phyloP scores from a whole-genome alignment of 2,888 invertebrate species.

The Agriopis aurantiaria region DNA sequence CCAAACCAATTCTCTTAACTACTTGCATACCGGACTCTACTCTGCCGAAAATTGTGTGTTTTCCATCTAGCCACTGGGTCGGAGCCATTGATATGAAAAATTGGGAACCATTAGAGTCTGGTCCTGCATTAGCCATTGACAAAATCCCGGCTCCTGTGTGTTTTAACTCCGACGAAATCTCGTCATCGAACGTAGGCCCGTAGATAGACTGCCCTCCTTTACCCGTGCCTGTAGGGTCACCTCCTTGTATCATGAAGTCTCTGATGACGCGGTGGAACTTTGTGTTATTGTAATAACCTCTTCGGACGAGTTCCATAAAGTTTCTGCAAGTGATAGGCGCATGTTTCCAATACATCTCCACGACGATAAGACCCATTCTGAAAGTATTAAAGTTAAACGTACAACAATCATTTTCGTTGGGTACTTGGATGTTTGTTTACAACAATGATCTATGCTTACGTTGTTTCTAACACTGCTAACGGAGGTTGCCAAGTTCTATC shows the following conservation, averaged over 20 bases:
- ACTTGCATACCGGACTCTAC: conserved; percentile 95
- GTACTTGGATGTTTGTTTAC: neutral
- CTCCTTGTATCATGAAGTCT: conserved; percentile 97
- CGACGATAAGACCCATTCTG: conserved; percentile 96
- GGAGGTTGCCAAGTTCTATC: conserved; percentile 97
- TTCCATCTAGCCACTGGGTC: conserved; percentile 99
- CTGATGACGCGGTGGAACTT: conserved; percentile 98
- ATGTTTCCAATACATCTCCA: conserved; percentile 99
- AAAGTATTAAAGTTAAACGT: conserved; percentile 1
- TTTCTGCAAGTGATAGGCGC: conserved; percentile 99
- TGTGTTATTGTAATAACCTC: conserved; percentile 98
- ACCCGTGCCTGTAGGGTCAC: conserved; percentile 99
- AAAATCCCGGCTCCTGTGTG: conserved; percentile 97
- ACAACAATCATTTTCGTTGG: neutral
- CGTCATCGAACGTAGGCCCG: conserved; percentile 97
- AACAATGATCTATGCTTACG: conserved; percentile 84
- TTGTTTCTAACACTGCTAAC: conserved; percentile 92
- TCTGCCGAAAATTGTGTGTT: conserved; percentile 98
- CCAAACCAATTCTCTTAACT: conserved; percentile 96
- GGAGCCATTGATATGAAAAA: conserved; percentile 99
- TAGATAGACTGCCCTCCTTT: conserved; percentile 99
- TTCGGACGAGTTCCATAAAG: conserved; percentile 96
- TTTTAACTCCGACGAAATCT: conserved; percentile 96
- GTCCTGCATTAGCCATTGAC: conserved; percentile 99
- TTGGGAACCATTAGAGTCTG: conserved; percentile 98